Evolutionary conservation across 1,140 invertebrate genomes (phyloP), one percentile per base, ranked within the genome.

Genomic region (Sinella curviseta): DNA sequence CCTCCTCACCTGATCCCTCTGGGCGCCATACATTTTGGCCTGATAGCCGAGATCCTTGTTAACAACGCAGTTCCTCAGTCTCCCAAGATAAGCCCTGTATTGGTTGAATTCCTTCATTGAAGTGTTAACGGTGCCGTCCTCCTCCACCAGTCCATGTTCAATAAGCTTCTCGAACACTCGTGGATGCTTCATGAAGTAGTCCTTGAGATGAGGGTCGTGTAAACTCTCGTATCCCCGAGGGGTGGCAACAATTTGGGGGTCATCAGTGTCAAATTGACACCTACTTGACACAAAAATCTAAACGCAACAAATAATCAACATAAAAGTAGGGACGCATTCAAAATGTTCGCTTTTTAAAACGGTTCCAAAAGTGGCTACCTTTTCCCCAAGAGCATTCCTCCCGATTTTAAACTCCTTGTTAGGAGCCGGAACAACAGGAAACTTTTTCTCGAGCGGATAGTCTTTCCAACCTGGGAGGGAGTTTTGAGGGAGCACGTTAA

Each of bases 191-290:
- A 77, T 26, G 33, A 79, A 82, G 48, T 57, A 79, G 1, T 79
- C 76, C 26, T 70, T 77, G 1, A 82, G 57, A 67, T 77, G 48
- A 0, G 78, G 75, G 34, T 82, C 81, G 60, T 82, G 81, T 0
- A 82, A 73, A 0, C 74, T 3, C 16, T 24, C 17, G 67, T 82
- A 82, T 8, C 20, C 54, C 2, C n/a, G 33, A 0, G 81, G 78
- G 1, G 81, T 82, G 28, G 70, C 78, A 8, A 35, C 26, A 4
- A 82, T 79, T 24, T 73, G 57, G 0, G 81, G 81, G 67, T 82
- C 81, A 31, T 39, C 20, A 2, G n/a, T 74, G 35, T 82, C 81
- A 76, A 82, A 75, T n/a, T n/a, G 2, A 1, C 28, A 16, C 3
- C 8, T 12, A 2, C 2, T 8, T 30, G 33, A 39, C 2, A 75